A percentile compares a stretch with the other conserved stretches of the same genome.
Conservation (phyloP, 1,140 invertebrate species). For the Dreissena polymorpha region DNA sequence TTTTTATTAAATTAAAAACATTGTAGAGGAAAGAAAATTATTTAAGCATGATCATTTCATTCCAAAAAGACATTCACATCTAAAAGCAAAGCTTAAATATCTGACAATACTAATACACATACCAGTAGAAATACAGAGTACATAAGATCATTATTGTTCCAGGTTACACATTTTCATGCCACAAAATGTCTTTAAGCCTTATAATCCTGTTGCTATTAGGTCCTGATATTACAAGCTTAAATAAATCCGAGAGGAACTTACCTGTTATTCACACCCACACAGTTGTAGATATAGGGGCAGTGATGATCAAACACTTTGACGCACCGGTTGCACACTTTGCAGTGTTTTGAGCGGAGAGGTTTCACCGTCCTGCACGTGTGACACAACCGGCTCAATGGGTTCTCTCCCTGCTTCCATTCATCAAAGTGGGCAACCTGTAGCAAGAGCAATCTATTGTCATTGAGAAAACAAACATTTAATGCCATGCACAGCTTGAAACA, state of each 20-base stretch:
- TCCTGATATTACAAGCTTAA: no score
- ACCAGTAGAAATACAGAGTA: no score
- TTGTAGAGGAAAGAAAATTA: no score
- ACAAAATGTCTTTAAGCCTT: no score
- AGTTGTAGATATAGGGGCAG: constrained; percentile 97
- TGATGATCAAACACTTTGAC: constrained; percentile 97
- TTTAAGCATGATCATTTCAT: no score
- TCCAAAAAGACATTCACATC: no score
- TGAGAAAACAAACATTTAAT: not conserved
- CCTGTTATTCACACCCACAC: constrained; percentile 84
- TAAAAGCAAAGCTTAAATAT: no score
- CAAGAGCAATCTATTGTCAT: not conserved
- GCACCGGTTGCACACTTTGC: constrained; percentile 94
- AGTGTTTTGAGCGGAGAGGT: constrained; percentile 94
- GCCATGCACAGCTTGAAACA: not conserved
- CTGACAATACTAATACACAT: no score
- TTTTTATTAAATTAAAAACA: no score
- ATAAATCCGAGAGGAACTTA: constrained; percentile 59
- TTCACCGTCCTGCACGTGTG: constrained; percentile 93
- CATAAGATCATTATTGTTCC: no score
- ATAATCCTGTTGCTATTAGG: no score
- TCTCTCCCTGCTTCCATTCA: constrained; percentile 92
- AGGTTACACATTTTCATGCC: no score
- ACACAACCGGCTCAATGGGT: constrained; percentile 92
- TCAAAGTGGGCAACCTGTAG: constrained; percentile 90